Evolutionary conservation across 2,797 vertebrate species (phyloP).

Genomic region (Caiman crocodilus): DNA sequence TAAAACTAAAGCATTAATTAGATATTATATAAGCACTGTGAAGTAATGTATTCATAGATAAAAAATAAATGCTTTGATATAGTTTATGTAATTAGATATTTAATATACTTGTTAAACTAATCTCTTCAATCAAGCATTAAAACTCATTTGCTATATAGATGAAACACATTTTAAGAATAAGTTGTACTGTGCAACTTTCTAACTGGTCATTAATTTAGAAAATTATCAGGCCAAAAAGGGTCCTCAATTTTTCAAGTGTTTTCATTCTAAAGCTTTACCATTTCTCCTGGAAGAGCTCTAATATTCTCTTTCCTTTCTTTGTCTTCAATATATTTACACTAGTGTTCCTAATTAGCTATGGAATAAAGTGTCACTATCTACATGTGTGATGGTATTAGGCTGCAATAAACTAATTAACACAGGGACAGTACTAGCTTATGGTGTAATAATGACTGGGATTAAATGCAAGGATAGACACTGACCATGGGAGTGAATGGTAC

Average conservation of each 20-base stretch:
- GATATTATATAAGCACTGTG: constrained; percentile 73
- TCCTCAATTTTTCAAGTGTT: neutral
- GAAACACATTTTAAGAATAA: neutral
- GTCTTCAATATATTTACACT: neutral
- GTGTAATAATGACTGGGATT: too few species aligned
- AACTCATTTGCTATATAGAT: neutral
- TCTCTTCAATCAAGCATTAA: neutral
- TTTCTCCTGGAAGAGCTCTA: neutral
- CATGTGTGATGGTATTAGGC: too few species aligned
- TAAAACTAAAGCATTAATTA: constrained; percentile 57
- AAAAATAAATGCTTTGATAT: neutral
- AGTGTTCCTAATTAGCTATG: neutral
- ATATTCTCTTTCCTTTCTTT: neutral
- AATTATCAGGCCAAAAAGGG: neutral
- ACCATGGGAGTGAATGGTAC: too few species aligned
- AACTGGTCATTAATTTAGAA: neutral
- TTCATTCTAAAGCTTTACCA: neutral
- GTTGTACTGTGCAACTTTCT: neutral
- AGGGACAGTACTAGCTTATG: too few species aligned
- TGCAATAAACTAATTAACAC: too few species aligned
- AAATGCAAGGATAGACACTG: too few species aligned
- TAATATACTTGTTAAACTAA: neutral
- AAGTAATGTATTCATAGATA: constrained; percentile 69
- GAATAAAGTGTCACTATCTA: too few species aligned
- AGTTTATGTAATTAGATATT: neutral